Evolutionary conservation across 2,888 invertebrate species (phyloP), one percentile per base, ranked within the genome.

Genomic region (Tanytarsus gracilentus): DNA sequence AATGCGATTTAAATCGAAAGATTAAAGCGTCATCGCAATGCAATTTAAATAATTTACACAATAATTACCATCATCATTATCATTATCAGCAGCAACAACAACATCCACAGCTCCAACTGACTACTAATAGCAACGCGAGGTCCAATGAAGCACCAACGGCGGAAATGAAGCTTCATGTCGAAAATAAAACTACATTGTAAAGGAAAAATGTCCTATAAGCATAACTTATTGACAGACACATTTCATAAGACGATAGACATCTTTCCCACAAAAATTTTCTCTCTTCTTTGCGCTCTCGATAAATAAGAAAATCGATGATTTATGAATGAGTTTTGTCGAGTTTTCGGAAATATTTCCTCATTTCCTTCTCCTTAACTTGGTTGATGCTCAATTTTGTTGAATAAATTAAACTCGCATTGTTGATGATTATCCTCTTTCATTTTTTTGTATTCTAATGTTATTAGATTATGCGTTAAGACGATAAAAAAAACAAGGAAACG

Each of bases 21-120:
- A 55, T 33, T 14, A 55, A 33, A 18, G 23, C 55, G 14, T 25
- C n/a, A 6, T 55, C 55, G n/a, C 55, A 55, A 25, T 55, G 55
- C 14, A 55, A 55, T 33, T 40, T 55, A 14, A 55, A 55, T 40
- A 40, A 27, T 14, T 18, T 27, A 14, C 21, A 40, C 11, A 30
- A 52, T 33, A 55, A 36, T 39, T 23, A 39, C 23, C 44, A 44
- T 44, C 44, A 16, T 11, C 44, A 44, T 18, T 23, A 44, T 44
- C 44, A 44, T 44, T 11, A 18, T 16, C 44, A 44, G 23, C 44
- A 44, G 11, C 18, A 44, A n/a, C 33, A 44, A 23, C n/a, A 23
- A 44, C 11, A 11, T 18, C 18, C 16, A 44, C 23, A 44, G 21
- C 23, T 18, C 21, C 44, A 44, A 44, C 23, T 23, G 23, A 23